Evolutionary conservation across 2,113 vertebrate genomes (phyloP).

Genomic region (Emberiza fucata): DNA sequence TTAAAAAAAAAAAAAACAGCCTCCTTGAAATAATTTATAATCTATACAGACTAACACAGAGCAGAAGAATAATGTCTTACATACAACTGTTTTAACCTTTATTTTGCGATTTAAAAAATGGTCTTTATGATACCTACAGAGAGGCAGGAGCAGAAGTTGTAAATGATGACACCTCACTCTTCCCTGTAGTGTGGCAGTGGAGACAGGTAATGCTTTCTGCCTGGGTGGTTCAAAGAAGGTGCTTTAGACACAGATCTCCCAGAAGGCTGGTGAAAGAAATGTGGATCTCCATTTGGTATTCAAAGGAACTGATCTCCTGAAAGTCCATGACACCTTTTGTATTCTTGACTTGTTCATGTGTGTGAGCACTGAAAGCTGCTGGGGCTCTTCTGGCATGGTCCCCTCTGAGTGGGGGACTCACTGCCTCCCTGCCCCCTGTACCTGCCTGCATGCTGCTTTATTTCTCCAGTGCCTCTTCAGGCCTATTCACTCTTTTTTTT

Average conservation of each 20-base stretch:
- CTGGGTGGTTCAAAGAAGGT: not conserved
- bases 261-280: not conserved
- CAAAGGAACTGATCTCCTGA: not conserved
- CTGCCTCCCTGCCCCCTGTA: not conserved
- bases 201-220: not conserved
- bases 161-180: not conserved
- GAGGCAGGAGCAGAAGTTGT: not conserved
- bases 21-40: not conserved
- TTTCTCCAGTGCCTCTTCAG: not conserved
- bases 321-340: not conserved
- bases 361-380: not conserved
- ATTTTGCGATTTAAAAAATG: not conserved
- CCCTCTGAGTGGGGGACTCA: not conserved
- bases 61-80: not conserved
- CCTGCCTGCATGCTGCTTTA: not conserved
- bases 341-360: not conserved
- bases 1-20: not conserved
- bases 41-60: not conserved
- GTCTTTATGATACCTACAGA: not conserved
- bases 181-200: not conserved
- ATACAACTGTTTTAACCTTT: not conserved
- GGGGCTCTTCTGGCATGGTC: not conserved
- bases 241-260: not conserved
- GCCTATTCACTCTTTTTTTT: not conserved
- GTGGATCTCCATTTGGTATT: not conserved